Evolutionary conservation across 2,888 invertebrate genomes (phyloP).

Genomic region (Ormyrus pomaceus): DNA sequence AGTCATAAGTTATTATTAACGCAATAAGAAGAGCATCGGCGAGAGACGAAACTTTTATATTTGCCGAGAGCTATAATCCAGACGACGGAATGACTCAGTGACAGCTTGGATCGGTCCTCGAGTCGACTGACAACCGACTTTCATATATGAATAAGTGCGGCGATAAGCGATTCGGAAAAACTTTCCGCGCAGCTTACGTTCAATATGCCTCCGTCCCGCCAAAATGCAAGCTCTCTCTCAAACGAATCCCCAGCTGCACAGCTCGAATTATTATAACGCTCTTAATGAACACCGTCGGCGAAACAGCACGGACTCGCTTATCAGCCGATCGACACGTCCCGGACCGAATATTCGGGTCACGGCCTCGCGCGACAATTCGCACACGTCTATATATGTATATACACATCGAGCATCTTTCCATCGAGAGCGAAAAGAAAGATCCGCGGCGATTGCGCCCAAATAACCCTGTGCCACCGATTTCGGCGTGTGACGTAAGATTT

Average conservation of each 20-base stretch:
- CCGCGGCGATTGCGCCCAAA: constrained; percentile 53
- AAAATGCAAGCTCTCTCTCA: neutral
- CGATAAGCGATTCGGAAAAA: constrained; percentile 36
- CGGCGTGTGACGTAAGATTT: constrained; percentile 59
- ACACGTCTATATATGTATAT: no score
- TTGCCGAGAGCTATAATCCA: neutral
- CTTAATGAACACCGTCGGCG: neutral
- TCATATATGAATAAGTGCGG: constrained; percentile 15
- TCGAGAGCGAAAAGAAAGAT: constrained; percentile 10
- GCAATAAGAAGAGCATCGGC: neutral
- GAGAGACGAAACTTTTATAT: constrained; percentile 4
- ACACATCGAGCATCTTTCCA: neutral
- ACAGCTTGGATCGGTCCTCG: constrained; percentile 25
- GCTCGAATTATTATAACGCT: neutral
- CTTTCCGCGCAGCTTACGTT: neutral
- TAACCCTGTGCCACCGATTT: constrained; percentile 59
- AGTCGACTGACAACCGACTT: constrained; percentile 21
- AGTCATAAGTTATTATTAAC: no score
- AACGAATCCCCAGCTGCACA: neutral
- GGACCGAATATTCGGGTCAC: constrained; percentile 14
- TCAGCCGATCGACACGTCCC: neutral
- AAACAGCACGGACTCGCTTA: no score
- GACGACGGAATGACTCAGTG: constrained; percentile 40
- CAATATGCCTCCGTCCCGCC: neutral
- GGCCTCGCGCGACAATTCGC: neutral